Conservation (phyloP, 1,140 invertebrate genomes). For the Tetragonula clypearis region DNA sequence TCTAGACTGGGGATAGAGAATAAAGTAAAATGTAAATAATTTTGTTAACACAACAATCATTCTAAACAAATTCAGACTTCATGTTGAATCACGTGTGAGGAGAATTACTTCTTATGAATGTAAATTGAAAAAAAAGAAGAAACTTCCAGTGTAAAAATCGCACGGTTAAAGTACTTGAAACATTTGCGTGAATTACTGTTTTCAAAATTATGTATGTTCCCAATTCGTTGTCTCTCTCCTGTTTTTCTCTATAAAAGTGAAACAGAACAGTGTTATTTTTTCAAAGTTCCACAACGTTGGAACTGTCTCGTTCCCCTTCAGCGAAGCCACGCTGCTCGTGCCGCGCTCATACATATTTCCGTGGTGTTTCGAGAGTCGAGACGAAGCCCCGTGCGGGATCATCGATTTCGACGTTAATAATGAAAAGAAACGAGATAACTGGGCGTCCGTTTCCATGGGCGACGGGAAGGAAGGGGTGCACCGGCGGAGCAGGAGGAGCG, state of each 20-base stretch:
- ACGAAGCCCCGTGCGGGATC: neutral
- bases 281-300: neutral
- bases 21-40: neutral
- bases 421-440: slow-evolving; percentile 30
- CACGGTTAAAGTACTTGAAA: neutral
- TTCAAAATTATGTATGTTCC: no score
- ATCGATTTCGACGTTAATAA: slow-evolving; percentile 47
- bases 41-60: neutral
- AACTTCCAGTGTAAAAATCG: neutral
- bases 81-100: neutral
- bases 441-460: slow-evolving; percentile 41
- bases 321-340: neutral
- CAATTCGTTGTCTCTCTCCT: no score
- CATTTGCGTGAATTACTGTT: neutral
- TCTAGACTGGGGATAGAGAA: neutral
- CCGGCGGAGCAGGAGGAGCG: slow-evolving; percentile 16
- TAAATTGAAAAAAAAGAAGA: neutral
- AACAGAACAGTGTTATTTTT: neutral
- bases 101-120: neutral
- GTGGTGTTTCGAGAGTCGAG: neutral
- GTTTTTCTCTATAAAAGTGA: no score
- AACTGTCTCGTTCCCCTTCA: neutral
- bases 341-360: slow-evolving; percentile 12
- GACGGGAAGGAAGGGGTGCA: neutral
- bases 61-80: neutral